Evolutionary conservation across 2,888 invertebrate genomes (phyloP).

Genomic region (Celastrina argiolus): DNA sequence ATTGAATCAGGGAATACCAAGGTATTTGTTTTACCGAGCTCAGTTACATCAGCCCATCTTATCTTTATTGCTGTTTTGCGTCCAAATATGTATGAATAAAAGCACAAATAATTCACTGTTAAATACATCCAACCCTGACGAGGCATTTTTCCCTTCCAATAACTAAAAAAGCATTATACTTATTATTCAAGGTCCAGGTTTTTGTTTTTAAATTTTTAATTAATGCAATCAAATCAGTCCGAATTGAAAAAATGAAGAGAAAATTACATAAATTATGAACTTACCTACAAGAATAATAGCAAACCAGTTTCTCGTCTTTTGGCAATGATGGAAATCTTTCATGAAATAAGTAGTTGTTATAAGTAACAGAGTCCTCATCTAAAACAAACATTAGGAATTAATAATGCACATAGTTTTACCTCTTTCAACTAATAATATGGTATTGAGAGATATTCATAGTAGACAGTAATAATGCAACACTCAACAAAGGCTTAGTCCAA

Average conservation of each 20-base stretch:
- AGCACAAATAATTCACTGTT: constrained; percentile 97
- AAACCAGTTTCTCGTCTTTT: constrained; percentile 96
- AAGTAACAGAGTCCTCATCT: constrained; percentile 91
- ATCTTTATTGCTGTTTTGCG: constrained; percentile 92
- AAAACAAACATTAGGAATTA: constrained; percentile 38
- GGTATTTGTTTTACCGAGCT: constrained; percentile 86
- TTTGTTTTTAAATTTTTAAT: no score
- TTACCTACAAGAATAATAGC: constrained; percentile 95
- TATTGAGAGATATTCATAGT: no score
- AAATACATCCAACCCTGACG: constrained; percentile 98
- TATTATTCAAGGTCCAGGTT: neutral
- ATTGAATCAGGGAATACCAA: constrained; percentile 91
- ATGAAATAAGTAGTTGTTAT: constrained; percentile 90
- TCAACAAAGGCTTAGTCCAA: no score
- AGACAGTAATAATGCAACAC: no score
- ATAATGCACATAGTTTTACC: neutral
- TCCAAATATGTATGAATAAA: constrained; percentile 96
- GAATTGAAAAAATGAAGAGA: no score
- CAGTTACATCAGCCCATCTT: constrained; percentile 93
- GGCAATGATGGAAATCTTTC: constrained; percentile 91
- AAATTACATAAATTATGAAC: constrained; percentile 28
- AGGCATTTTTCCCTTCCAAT: constrained; percentile 94
- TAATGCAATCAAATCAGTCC: no score
- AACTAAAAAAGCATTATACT: constrained; percentile 78
- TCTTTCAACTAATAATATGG: no score